A percentile compares a stretch with the other conserved stretches of the same genome.
phyloP scores from a whole-genome alignment of 2,888 invertebrate species.

The Apodemia hepburni region DNA sequence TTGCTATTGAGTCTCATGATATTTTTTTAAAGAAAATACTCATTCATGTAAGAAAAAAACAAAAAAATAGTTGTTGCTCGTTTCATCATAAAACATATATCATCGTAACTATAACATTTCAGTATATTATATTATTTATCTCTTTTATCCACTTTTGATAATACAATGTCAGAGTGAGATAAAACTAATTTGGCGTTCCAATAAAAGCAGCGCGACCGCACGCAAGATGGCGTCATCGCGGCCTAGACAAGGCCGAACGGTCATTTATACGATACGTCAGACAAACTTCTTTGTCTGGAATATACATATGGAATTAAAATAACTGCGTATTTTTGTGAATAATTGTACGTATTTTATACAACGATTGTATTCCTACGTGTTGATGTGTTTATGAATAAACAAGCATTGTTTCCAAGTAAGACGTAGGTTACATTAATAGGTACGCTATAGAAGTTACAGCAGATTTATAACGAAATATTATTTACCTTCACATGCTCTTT shows the following conservation, averaged over 20 bases:
- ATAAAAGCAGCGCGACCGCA: constrained; percentile 68
- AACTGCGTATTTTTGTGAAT: constrained; percentile 35
- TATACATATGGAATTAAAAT: constrained; percentile 43
- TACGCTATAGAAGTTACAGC: no score
- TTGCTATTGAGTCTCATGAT: no score
- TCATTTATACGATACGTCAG: constrained; percentile 71
- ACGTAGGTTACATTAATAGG: no score
- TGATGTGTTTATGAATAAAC: no score
- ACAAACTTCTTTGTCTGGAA: constrained; percentile 59
- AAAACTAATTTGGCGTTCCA: constrained; percentile 55
- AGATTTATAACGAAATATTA: no score
- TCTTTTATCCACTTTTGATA: constrained; percentile 14
- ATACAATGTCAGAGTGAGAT: constrained; percentile 47
- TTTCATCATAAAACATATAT: background rate
- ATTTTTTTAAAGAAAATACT: no score
- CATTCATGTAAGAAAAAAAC: background rate
- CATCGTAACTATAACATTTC: background rate
- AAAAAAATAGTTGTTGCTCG: background rate
- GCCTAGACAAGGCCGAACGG: constrained; percentile 79
- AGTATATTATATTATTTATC: background rate
- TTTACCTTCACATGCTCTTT: no score
- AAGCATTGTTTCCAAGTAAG: no score
- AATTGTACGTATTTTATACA: constrained; percentile 30
- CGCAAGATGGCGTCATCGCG: constrained; percentile 75
- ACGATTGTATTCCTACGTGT: no score